phyloP scores from a whole-genome alignment of 2,113 vertebrate genomes.

The Channa maculata region DNA sequence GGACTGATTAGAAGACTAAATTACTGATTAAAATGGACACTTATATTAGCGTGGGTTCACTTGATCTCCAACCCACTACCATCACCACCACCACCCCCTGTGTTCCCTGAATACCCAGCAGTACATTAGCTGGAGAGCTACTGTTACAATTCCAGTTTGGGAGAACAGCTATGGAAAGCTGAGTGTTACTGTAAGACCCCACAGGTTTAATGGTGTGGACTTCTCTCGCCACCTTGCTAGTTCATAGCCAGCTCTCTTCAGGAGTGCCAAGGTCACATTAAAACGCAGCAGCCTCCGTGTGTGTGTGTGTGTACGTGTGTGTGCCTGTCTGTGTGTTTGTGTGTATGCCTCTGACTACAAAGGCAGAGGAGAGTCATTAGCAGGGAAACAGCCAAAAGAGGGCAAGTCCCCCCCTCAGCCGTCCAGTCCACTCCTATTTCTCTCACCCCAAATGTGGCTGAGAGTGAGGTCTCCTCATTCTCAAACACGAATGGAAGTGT shows the following conservation, averaged over 20 bases:
- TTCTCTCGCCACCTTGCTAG: conserved; percentile 51
- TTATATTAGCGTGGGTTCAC: conserved; percentile 23
- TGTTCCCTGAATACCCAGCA: conserved; percentile 70
- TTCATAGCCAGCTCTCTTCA: conserved; percentile 60
- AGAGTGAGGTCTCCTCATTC: conserved; percentile 46
- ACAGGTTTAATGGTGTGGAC: conserved; percentile 68
- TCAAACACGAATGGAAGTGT: conserved; percentile 70
- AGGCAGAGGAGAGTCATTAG: conserved; percentile 53
- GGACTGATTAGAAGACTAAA: conserved; percentile 34
- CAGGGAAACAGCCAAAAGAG: conserved; percentile 29
- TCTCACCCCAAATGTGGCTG: conserved; percentile 40
- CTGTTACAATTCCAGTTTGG: conserved; percentile 61
- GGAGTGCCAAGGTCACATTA: conserved; percentile 74
- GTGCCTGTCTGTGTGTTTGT: neutral
- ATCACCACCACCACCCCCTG: conserved; percentile 47
- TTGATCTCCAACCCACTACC: conserved; percentile 27
- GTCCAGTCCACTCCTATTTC: conserved; percentile 16
- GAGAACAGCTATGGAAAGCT: conserved; percentile 56
- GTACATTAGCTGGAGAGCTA: conserved; percentile 76
- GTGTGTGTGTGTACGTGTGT: conserved; percentile 12
- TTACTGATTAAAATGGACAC: conserved; percentile 37
- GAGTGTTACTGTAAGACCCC: conserved; percentile 67
- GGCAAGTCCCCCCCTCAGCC: conserved; percentile 6
- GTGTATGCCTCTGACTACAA: conserved; percentile 29
- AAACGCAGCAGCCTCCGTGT: conserved; percentile 33